These are phyloP conservation scores for Saxidomus purpurata DNA, from an alignment of 1,140 invertebrate genomes.

Conservation along the genomic window DNA sequence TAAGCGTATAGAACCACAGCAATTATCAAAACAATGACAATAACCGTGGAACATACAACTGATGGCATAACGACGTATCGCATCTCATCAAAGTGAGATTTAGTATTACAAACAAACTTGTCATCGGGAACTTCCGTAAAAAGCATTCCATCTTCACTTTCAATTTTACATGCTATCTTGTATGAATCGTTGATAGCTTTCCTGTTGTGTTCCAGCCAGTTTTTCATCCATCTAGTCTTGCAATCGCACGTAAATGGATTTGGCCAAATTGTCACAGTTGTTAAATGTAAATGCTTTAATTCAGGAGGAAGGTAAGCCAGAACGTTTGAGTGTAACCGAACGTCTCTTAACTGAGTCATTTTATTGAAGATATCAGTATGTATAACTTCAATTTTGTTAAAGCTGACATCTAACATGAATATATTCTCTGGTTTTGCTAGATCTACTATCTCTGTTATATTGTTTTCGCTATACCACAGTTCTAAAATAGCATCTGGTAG, in stretches of 20 bases:
- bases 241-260: slow-evolving; percentile 79
- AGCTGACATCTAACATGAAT: slow-evolving; percentile 54
- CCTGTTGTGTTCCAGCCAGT: slow-evolving; percentile 68
- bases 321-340: slow-evolving; percentile 73
- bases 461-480: slow-evolving; percentile 77
- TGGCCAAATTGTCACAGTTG: slow-evolving; percentile 57
- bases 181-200: slow-evolving; percentile 45
- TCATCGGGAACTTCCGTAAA: slow-evolving; percentile 72
- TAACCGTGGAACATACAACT: slow-evolving; percentile 52
- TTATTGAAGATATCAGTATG: slow-evolving; percentile 27
- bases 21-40: slow-evolving; percentile 63
- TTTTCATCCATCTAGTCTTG: slow-evolving; percentile 76
- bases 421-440: slow-evolving; percentile 32
- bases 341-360: slow-evolving; percentile 47
- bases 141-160: slow-evolving; percentile 68
- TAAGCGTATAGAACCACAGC: slow-evolving; percentile 66
- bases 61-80: slow-evolving; percentile 64
- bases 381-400: slow-evolving; percentile 67
- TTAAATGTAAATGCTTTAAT: slow-evolving; percentile 35
- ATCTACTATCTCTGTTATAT: slow-evolving; percentile 64
- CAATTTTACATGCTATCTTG: slow-evolving; percentile 69
- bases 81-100: slow-evolving; percentile 40
- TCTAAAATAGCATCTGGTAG: slow-evolving; percentile 69
- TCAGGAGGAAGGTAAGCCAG: slow-evolving; percentile 65
- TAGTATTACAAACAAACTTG: slow-evolving; percentile 73